Evolutionary conservation across 2,113 vertebrate genomes (phyloP).

Genomic region (Takifugu flavidus): DNA sequence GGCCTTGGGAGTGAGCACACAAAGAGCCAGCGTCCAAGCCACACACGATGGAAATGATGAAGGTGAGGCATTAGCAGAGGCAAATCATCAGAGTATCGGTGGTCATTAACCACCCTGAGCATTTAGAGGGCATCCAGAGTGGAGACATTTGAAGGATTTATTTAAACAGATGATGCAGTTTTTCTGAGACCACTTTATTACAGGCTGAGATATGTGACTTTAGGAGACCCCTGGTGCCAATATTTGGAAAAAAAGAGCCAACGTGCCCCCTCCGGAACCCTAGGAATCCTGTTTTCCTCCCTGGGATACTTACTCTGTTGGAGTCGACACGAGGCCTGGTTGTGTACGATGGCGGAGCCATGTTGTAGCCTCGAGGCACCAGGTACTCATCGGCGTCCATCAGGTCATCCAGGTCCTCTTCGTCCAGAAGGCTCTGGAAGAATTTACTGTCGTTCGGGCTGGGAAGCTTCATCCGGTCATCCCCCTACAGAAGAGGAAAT

Average conservation of each 20-base stretch:
- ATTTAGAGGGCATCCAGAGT: constrained; percentile 14
- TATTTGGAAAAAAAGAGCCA: too few relatives aligned
- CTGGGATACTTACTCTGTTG: constrained; percentile 83
- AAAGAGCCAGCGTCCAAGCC: constrained; percentile 40
- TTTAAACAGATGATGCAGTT: too few relatives aligned
- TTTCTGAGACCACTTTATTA: too few relatives aligned
- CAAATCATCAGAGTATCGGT: constrained; percentile 40
- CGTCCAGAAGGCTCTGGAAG: constrained; percentile 95
- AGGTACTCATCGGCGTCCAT: constrained; percentile 98
- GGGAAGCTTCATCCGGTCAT: constrained; percentile 95
- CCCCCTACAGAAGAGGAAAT: constrained; percentile 75
- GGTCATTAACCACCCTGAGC: constrained; percentile 43
- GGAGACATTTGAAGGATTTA: not conserved
- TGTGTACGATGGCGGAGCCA: constrained; percentile 76
- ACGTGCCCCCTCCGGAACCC: too few relatives aligned
- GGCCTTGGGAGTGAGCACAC: constrained; percentile 34
- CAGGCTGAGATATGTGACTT: too few relatives aligned
- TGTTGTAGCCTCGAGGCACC: constrained; percentile 81
- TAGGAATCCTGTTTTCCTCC: too few relatives aligned
- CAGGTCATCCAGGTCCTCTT: constrained; percentile 93
- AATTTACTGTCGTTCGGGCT: constrained; percentile 98
- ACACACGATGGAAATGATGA: constrained; percentile 48
- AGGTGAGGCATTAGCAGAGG: constrained; percentile 44
- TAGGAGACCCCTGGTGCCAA: too few relatives aligned
- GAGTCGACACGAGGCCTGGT: constrained; percentile 86